Evolutionary conservation across 30 jellyfish, hydroid and myxozoan genomes (phyloP).

Genomic region (Hydractinia symbiolongicarpus): DNA sequence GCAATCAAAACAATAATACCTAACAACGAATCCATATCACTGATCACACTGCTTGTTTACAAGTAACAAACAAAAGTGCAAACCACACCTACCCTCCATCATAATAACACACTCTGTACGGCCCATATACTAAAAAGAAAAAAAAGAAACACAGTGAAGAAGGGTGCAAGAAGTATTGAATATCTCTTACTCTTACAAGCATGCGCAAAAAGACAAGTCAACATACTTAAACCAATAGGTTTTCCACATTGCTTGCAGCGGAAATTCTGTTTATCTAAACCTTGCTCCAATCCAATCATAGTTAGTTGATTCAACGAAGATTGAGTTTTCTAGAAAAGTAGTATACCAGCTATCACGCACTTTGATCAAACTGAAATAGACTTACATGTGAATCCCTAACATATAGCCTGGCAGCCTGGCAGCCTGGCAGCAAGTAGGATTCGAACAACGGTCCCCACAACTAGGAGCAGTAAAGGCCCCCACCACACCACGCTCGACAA

Average conservation of each 20-base stretch:
- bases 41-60: neutral
- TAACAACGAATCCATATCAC: neutral
- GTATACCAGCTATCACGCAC: neutral
- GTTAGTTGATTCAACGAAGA: constrained; percentile 56
- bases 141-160: neutral
- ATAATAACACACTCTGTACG: constrained; percentile 75
- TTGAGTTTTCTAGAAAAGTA: constrained; percentile 52
- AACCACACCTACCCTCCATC: constrained; percentile 84
- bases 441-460: too few relatives aligned
- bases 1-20: constrained; percentile 91
- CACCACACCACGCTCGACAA: too few relatives aligned
- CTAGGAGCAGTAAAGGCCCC: too few relatives aligned
- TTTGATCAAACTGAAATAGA: too few relatives aligned
- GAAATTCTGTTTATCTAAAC: constrained; percentile 85
- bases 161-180: neutral
- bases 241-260: constrained; percentile 86
- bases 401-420: too few relatives aligned
- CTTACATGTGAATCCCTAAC: too few relatives aligned
- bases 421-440: too few relatives aligned
- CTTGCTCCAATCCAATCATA: constrained; percentile 57
- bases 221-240: constrained; percentile 91
- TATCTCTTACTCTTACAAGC: neutral
- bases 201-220: neutral
- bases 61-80: neutral
- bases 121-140: constrained; percentile 73